phyloP scores from a whole-genome alignment of 2,797 vertebrate genomes.

The Prionace glauca region DNA sequence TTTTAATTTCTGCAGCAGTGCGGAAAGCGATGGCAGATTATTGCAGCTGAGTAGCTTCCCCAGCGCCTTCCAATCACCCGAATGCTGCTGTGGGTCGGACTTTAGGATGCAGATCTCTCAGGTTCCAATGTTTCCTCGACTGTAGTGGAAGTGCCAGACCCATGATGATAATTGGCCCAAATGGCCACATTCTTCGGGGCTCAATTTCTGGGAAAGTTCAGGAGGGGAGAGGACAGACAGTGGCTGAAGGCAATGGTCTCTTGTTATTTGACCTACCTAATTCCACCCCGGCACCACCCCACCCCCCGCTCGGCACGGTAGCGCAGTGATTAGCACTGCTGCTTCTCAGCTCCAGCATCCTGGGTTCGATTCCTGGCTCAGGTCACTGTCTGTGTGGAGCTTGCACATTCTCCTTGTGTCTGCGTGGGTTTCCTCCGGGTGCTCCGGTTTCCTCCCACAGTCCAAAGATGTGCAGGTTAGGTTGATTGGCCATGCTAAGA shows the following conservation, averaged over 20 bases:
- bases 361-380: no score
- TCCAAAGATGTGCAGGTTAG: no score
- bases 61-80: neutral
- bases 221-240: neutral
- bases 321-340: no score
- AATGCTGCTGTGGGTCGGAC: neutral
- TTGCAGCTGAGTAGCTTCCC: neutral
- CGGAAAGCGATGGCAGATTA: neutral
- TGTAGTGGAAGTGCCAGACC: neutral
- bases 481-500: no score
- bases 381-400: no score
- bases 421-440: no score
- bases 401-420: no score
- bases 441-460: no score
- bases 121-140: neutral
- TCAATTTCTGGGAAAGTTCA: neutral
- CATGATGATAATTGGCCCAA: neutral
- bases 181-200: neutral
- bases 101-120: neutral
- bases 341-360: no score
- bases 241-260: neutral
- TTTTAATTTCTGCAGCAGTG: constrained; percentile 1
- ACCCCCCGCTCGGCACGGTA: no score
- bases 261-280: neutral
- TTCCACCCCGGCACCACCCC: neutral